Conservation (phyloP, 2,113 vertebrate genomes). For the Grallaria varia region DNA sequence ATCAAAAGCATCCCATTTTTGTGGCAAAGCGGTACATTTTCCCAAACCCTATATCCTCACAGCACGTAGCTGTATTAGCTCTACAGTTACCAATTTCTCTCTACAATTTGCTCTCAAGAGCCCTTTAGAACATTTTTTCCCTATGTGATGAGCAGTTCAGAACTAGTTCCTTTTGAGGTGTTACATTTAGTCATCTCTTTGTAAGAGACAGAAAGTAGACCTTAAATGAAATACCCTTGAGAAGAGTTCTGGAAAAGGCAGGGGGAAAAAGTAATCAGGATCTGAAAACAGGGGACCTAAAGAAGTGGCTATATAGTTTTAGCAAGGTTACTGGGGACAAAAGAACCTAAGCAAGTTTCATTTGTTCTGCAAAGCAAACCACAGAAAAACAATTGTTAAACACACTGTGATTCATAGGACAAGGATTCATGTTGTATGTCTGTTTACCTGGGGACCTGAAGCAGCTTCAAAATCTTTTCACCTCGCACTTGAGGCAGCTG, state of each 20-base stretch:
- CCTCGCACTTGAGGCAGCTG: background rate
- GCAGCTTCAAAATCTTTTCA: background rate
- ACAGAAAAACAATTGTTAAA: background rate
- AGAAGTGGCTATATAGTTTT: background rate
- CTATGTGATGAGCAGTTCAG: constrained; percentile 5
- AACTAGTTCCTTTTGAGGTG: constrained; percentile 1
- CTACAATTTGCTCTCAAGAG: constrained; percentile 3
- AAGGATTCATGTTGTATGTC: background rate
- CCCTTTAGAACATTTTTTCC: constrained; percentile 7
- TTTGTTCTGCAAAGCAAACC: background rate
- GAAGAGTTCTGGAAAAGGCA: background rate
- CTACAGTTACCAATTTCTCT: background rate
- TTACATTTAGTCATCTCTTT: constrained; percentile 3
- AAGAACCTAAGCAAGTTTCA: background rate
- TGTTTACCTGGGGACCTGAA: background rate
- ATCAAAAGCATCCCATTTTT: background rate
- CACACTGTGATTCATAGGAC: background rate
- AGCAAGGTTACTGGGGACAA: background rate
- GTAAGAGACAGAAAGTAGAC: background rate
- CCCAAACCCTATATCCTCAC: background rate
- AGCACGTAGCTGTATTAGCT: background rate
- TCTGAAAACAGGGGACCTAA: background rate
- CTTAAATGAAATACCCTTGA: constrained; percentile 11
- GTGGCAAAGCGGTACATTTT: background rate
- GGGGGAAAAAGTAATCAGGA: background rate